Percentiles rank a stretch among this genome's conserved stretches.
These are phyloP conservation scores for Leptocoma aspasia DNA, from an alignment of 2,113 vertebrate genomes.

Conservation along the genomic window DNA sequence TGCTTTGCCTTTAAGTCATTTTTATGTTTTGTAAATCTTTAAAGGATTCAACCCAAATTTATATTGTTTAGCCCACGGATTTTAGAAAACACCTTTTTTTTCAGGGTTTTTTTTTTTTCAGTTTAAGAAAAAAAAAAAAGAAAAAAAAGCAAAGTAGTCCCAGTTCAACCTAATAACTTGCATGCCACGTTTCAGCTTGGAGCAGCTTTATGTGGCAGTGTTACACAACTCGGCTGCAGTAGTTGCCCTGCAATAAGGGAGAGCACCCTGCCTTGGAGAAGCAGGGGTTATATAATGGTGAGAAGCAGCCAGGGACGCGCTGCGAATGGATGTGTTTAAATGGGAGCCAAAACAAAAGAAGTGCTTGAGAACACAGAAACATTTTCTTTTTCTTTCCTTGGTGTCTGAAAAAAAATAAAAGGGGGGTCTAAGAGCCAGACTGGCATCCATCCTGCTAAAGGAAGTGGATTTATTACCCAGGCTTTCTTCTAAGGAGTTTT, in stretches of 20 bases:
- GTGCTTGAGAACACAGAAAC: neutral
- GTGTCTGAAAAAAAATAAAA: neutral
- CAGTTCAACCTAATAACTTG: slow-evolving; percentile 16
- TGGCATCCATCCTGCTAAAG: neutral
- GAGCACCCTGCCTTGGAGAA: slow-evolving; percentile 44
- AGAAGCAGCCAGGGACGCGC: slow-evolving; percentile 12
- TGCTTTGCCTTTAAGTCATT: neutral
- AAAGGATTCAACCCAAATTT: neutral
- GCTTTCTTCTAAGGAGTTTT: neutral
- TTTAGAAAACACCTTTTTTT: neutral
- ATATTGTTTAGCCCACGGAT: neutral
- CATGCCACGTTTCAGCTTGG: slow-evolving; percentile 47
- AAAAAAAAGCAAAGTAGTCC: neutral
- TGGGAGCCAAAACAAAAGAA: slow-evolving; percentile 32
- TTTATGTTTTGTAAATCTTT: neutral
- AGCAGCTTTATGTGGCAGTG: slow-evolving; percentile 4
- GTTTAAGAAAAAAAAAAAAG: neutral
- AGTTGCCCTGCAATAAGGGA: slow-evolving; percentile 42
- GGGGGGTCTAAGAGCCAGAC: neutral
- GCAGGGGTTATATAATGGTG: slow-evolving; percentile 31
- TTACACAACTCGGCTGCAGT: slow-evolving; percentile 6
- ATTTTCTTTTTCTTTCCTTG: slow-evolving; percentile 15
- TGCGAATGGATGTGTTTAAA: neutral
- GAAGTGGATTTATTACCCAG: slow-evolving; percentile 30
- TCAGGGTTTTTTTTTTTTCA: neutral